Conservation (phyloP, 2,113 vertebrate species). For the Clarias magur region DNA sequence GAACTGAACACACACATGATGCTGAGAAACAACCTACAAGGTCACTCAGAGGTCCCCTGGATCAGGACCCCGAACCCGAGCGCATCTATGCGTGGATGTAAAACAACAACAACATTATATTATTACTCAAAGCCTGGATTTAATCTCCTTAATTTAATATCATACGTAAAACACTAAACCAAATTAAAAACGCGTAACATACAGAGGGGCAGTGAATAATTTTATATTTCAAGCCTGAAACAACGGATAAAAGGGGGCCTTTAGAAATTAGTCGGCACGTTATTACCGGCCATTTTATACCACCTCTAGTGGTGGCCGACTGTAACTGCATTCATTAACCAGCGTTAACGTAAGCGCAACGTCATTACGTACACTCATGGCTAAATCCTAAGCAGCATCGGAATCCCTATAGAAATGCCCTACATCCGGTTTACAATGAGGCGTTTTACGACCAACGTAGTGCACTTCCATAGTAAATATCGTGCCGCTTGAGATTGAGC, state of each 20-base stretch:
- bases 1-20: conserved; percentile 50
- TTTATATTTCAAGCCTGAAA: not conserved
- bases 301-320: not conserved
- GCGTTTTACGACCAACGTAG: not conserved
- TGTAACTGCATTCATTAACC: not conserved
- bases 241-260: not conserved
- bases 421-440: not conserved
- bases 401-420: not conserved
- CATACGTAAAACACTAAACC: not conserved
- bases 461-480: not conserved
- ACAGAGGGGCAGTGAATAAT: not conserved
- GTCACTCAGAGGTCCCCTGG: conserved; percentile 39
- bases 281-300: not conserved
- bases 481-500: not conserved
- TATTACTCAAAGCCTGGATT: not conserved
- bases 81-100: too few species aligned
- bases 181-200: too few species aligned
- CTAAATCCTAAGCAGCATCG: not conserved
- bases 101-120: not conserved
- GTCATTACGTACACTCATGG: conserved; percentile 1
- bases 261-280: not conserved
- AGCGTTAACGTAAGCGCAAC: not conserved
- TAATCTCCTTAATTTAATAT: not conserved
- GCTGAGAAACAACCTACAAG: conserved; percentile 29
- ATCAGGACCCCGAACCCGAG: not conserved